Conservation (phyloP, 2,888 invertebrate genomes). For the Orchesella flavescens region DNA sequence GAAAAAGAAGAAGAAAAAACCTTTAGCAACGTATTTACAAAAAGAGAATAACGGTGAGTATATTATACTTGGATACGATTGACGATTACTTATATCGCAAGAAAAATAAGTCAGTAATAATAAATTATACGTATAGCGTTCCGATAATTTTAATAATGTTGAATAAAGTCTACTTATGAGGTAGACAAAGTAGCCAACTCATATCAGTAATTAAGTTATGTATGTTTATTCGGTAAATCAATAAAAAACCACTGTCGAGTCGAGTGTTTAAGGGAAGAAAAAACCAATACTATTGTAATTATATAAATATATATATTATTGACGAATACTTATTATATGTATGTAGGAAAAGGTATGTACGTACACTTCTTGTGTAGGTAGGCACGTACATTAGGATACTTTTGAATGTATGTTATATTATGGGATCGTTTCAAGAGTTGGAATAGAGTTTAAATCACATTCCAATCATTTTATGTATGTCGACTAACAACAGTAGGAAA, state of each 20-base stretch:
- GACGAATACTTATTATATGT: too few species aligned
- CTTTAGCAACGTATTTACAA: not conserved
- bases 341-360: too few species aligned
- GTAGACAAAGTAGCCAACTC: conserved; percentile 44
- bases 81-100: not conserved
- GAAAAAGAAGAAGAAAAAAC: not conserved
- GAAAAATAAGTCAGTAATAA: not conserved
- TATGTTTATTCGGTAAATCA: not conserved
- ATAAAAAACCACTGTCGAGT: not conserved
- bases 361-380: too few species aligned
- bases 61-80: conserved; percentile 22
- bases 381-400: too few species aligned
- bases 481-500: too few species aligned
- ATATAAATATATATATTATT: not conserved
- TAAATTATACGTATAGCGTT: too few species aligned
- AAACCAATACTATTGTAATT: not conserved
- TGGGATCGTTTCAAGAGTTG: too few species aligned
- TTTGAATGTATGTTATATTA: too few species aligned
- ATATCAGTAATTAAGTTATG: conserved; percentile 50
- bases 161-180: not conserved
- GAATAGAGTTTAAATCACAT: too few species aligned
- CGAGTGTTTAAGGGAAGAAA: not conserved
- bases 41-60: not conserved
- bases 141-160: too few species aligned
- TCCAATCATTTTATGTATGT: too few species aligned